Conservation (phyloP, 2,888 invertebrate species). For the Rhingia rostrata region DNA sequence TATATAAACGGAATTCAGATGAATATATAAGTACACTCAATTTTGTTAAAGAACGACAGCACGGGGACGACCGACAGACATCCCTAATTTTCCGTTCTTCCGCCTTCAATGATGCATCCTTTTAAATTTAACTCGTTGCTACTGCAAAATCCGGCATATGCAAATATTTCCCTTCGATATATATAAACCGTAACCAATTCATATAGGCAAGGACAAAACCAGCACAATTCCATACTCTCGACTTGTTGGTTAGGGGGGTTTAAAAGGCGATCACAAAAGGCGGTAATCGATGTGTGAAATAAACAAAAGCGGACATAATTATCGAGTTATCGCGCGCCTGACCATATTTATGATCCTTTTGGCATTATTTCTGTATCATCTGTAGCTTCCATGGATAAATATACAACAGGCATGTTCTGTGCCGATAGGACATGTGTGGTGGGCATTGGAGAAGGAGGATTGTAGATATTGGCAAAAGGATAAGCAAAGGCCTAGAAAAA, state of each 20-base stretch:
- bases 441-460: slow-evolving; percentile 45
- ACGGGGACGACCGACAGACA: slow-evolving; percentile 14
- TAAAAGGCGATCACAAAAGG: slow-evolving; percentile 76
- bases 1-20: slow-evolving; percentile 25
- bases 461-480: slow-evolving; percentile 63
- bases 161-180: slow-evolving; percentile 56
- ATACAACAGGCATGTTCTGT: slow-evolving; percentile 42
- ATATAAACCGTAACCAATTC: slow-evolving; percentile 1
- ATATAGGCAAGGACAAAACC: slow-evolving; percentile 53
- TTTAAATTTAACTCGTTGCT: slow-evolving; percentile 54
- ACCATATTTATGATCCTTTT: slow-evolving; percentile 77
- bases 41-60: neutral
- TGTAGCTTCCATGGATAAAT: slow-evolving; percentile 65
- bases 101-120: slow-evolving; percentile 50
- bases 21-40: slow-evolving; percentile 35
- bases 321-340: slow-evolving; percentile 83
- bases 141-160: slow-evolving; percentile 50
- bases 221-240: slow-evolving; percentile 1
- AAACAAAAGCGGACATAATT: slow-evolving; percentile 83
- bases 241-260: neutral
- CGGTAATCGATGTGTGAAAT: slow-evolving; percentile 83
- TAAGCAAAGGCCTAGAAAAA: slow-evolving; percentile 62
- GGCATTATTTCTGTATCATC: slow-evolving; percentile 74
- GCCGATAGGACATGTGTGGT: slow-evolving; percentile 59
- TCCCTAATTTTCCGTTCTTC: slow-evolving; percentile 49